Conservation (phyloP, 2,113 vertebrate species). For the Peromyscus polionotus region DNA sequence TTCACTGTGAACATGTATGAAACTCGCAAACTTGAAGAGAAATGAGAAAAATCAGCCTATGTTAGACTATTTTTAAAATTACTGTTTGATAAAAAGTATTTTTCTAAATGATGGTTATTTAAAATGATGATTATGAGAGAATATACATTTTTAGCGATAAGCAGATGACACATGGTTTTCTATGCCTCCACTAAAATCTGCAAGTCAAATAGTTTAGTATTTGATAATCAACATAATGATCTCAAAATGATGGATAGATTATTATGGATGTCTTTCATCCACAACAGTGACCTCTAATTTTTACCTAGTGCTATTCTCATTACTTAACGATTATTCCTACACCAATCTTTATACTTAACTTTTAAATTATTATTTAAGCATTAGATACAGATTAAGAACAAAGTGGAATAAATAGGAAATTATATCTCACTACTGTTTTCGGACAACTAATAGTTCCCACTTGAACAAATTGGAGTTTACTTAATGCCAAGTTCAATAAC, state of each 20-base stretch:
- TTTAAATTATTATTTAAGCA: conserved; percentile 50
- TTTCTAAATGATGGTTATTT: conserved; percentile 20
- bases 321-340: background rate
- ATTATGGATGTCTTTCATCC: background rate
- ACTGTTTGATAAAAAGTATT: background rate
- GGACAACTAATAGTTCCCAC: conserved; percentile 33
- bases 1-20: background rate
- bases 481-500: conserved; percentile 51
- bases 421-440: conserved; percentile 52
- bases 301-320: background rate
- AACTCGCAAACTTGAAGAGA: background rate
- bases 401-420: conserved; percentile 59
- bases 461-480: conserved; percentile 45
- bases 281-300: background rate
- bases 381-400: background rate
- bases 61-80: background rate
- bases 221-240: background rate
- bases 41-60: background rate
- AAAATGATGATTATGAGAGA: background rate
- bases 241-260: background rate
- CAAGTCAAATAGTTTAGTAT: background rate
- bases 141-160: background rate
- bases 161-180: background rate
- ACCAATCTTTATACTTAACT: background rate
- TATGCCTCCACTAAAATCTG: background rate